Evolutionary conservation across 2,797 vertebrate genomes (phyloP).

Genomic region (Gastrophryne carolinensis): DNA sequence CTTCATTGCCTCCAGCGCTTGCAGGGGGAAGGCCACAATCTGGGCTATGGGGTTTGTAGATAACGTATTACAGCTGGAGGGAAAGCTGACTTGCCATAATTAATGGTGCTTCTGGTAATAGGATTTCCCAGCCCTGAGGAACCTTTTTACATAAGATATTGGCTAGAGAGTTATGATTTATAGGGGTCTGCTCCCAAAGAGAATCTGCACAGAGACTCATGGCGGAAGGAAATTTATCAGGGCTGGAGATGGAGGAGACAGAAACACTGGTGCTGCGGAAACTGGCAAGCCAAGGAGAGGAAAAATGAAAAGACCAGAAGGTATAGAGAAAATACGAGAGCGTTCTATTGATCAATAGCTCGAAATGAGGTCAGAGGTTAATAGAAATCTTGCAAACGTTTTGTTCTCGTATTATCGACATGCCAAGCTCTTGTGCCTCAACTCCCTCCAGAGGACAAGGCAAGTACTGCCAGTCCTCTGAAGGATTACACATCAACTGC

Average conservation of each 20-base stretch:
- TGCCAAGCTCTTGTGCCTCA: background rate
- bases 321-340: slow-evolving; percentile 16
- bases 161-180: slow-evolving; percentile 83
- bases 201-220: slow-evolving; percentile 70
- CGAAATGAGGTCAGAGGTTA: slow-evolving; percentile 32
- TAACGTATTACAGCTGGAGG: slow-evolving; percentile 68
- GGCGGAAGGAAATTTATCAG: slow-evolving; percentile 75
- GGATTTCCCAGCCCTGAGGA: slow-evolving; percentile 85
- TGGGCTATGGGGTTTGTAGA: slow-evolving; percentile 56
- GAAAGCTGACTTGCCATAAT: slow-evolving; percentile 77
- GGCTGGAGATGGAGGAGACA: slow-evolving; percentile 55
- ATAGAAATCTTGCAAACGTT: slow-evolving; percentile 26
- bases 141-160: slow-evolving; percentile 73
- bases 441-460: slow-evolving; percentile 28
- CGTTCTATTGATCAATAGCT: slow-evolving; percentile 29
- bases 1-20: slow-evolving; percentile 1
- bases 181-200: slow-evolving; percentile 70
- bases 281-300: slow-evolving; percentile 13
- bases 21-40: slow-evolving; percentile 14
- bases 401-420: slow-evolving; percentile 2
- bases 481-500: background rate
- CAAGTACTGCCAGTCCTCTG: background rate
- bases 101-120: slow-evolving; percentile 88
- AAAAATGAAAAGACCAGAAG: slow-evolving; percentile 36
- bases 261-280: slow-evolving; percentile 18